Base-by-base conservation (phyloP, 2,113 vertebrate genomes). In the Syngnathus floridae region DNA sequence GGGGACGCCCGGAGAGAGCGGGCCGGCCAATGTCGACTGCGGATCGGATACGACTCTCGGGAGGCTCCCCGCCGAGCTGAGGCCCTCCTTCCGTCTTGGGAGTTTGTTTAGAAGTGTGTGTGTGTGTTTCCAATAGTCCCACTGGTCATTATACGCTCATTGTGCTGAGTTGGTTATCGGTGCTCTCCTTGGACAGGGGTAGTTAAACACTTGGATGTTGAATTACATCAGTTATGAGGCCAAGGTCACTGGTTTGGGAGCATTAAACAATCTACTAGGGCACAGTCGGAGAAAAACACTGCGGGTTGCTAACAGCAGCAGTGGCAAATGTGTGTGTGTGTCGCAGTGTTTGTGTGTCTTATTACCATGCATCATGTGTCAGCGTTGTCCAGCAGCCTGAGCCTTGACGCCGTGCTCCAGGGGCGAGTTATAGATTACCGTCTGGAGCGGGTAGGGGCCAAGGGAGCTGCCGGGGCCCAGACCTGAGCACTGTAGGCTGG, bases 351-450 rank as follows among this genome's bases (percentile, higher is more conserved):
- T 73, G 74, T 83, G 72, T 78, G 70, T 86, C 84, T 88, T 79
- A 88, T 89, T 88, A 75, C 75, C 78, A 87, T 88, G 84, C 86
- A 80, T 82, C 36, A 37, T 74, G 83, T 82, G 88, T 89, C 83
- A 77, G 77, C 78, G 80, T 84, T 85, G 80, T 85, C 85, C 84
- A 67, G 78, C 66, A 87, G 85, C 76, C 85, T 84, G 78, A 86
- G 83, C 82, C 75, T 76, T 66, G n/a, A 60, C 58, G 8, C 65
- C 10, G 58, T 54, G 80, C 86, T 88, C 79, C 76, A 74, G 83
- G 84, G 84, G 63, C 72, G 72, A 82, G 85, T 85, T 89, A 87
- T 87, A 86, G 88, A 89, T 89, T 89, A 84, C 77, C 72, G 76
- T 81, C 82, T 82, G 74, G 76, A 85, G 76, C 80, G 74, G 64